A percentile compares a stretch with the other conserved stretches of the same genome.
Evolutionary conservation across 2,797 vertebrate genomes (phyloP).

Genomic region (Siniperca obscura): DNA sequence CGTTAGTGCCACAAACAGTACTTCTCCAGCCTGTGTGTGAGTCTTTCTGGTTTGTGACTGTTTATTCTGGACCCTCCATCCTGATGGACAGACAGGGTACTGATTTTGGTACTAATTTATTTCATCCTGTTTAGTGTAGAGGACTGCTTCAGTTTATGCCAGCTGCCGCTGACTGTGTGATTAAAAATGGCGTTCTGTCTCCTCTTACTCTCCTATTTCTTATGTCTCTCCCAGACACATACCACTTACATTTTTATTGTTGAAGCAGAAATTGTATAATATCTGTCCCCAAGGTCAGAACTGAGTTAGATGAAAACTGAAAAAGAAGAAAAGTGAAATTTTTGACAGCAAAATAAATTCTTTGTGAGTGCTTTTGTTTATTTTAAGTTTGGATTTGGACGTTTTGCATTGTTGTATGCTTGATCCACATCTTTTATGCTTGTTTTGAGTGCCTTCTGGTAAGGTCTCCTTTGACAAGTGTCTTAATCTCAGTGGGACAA

Average conservation of each 20-base stretch:
- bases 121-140: conserved; percentile 68
- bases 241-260: conserved; percentile 18
- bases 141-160: conserved; percentile 47
- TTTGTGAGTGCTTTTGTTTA: neutral
- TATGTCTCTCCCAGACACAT: conserved; percentile 18
- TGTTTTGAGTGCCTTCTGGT: neutral
- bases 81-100: conserved; percentile 48
- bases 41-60: conserved; percentile 43
- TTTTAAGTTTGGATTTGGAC: neutral
- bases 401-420: neutral
- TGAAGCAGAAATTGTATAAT: neutral
- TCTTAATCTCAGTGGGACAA: conserved; percentile 3
- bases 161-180: conserved; percentile 59
- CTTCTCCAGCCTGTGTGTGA: conserved; percentile 28
- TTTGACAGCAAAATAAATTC: neutral
- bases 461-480: neutral
- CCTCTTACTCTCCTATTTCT: conserved; percentile 27
- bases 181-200: conserved; percentile 61
- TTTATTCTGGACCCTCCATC: conserved; percentile 50
- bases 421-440: neutral
- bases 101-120: conserved; percentile 66
- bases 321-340: neutral
- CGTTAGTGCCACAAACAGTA: conserved; percentile 13
- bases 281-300: neutral
- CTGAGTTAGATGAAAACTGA: conserved; percentile 1